phyloP scores from a whole-genome alignment of 2,797 vertebrate genomes.

The Epinephelus coioides region DNA sequence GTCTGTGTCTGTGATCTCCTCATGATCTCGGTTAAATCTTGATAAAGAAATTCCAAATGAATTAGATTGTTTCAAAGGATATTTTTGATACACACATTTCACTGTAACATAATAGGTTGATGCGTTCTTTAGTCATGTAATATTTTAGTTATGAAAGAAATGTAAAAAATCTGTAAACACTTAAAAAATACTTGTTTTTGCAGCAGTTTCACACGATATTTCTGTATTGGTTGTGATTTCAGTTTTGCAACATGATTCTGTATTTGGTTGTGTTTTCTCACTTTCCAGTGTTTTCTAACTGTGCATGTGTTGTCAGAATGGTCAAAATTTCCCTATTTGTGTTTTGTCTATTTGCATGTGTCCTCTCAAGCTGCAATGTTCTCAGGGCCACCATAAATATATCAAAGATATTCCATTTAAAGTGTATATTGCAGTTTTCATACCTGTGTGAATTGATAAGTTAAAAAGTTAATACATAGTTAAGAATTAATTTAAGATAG shows the following conservation, averaged over 20 bases:
- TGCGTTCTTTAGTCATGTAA: background rate
- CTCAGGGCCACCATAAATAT: background rate
- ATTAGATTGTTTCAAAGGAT: background rate
- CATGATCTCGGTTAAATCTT: constrained; percentile 3
- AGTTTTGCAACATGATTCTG: background rate
- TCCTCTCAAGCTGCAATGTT: too few species aligned
- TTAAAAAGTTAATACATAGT: too few species aligned
- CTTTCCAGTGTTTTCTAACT: too few species aligned
- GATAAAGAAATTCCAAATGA: background rate
- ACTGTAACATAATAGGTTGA: background rate
- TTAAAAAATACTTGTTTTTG: too few species aligned
- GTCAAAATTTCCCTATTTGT: background rate
- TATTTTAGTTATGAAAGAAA: background rate
- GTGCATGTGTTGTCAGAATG: too few species aligned
- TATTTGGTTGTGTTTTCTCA: too few species aligned
- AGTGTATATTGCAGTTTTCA: background rate
- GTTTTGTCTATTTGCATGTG: background rate
- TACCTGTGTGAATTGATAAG: background rate
- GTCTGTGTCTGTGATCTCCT: background rate
- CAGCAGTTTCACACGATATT: too few species aligned
- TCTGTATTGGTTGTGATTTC: background rate
- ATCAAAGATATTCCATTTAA: background rate
- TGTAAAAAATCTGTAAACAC: too few species aligned
- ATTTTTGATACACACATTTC: background rate
- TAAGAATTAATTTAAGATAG: background rate